A percentile compares a stretch with the other conserved stretches of the same genome.
These are phyloP conservation scores for Sakesphorus luctuosus DNA, from an alignment of 2,113 vertebrate genomes.

Conservation along the genomic window DNA sequence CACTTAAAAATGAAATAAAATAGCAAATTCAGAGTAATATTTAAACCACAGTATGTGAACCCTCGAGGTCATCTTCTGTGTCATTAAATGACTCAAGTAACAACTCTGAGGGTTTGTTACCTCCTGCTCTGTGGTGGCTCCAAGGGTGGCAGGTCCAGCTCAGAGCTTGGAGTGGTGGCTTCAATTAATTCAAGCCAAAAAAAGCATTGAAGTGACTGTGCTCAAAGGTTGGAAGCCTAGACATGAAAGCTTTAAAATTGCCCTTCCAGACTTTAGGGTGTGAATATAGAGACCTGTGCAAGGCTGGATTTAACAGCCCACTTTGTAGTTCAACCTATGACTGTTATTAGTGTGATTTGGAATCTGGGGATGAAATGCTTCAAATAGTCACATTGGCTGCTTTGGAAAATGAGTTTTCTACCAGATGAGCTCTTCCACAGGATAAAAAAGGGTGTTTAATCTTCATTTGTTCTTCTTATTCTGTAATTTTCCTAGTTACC, in stretches of 20 bases:
- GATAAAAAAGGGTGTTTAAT: neutral
- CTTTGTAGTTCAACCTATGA: neutral
- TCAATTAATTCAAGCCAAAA: neutral
- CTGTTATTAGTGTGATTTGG: neutral
- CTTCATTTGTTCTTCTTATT: neutral
- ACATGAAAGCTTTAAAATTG: neutral
- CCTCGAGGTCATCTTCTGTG: neutral
- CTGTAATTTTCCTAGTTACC: neutral
- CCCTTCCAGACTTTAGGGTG: neutral
- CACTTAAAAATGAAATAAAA: neutral
- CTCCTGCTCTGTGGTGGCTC: fast-evolving
- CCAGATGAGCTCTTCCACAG: neutral
- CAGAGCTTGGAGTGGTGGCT: neutral
- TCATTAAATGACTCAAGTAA: neutral
- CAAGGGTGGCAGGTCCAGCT: neutral
- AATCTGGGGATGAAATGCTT: neutral
- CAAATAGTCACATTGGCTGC: neutral
- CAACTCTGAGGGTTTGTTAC: neutral
- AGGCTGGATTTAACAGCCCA: neutral
- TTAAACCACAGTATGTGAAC: neutral
- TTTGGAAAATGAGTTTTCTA: neutral
- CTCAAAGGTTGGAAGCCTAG: neutral
- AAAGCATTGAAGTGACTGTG: neutral
- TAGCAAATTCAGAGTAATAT: neutral
- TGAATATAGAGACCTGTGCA: neutral